phyloP scores from a whole-genome alignment of 2,797 vertebrate species.

The Clarias platycephalus region DNA sequence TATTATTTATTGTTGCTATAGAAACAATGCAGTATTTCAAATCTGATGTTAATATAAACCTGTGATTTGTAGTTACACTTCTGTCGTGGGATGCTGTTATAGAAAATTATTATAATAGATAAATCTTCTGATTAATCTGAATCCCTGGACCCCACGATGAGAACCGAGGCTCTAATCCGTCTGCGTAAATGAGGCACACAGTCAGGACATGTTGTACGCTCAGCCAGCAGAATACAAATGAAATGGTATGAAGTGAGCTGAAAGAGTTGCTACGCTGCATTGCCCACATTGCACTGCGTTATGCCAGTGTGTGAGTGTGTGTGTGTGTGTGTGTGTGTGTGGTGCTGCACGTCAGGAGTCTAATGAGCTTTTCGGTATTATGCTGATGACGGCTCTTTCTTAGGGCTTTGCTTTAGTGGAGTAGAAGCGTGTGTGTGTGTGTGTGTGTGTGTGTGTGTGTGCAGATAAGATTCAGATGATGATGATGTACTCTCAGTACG shows the following conservation, averaged over 20 bases:
- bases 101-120: neutral
- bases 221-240: slow-evolving; percentile 16
- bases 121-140: neutral
- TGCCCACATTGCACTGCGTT: neutral
- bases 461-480: slow-evolving; percentile 38
- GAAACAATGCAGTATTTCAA: neutral
- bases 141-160: neutral
- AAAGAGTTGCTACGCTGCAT: neutral
- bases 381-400: slow-evolving; percentile 35
- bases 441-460: neutral
- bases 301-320: neutral
- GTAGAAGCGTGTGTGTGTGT: neutral
- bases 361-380: slow-evolving; percentile 39
- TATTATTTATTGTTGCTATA: neutral
- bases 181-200: slow-evolving; percentile 4
- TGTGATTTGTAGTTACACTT: neutral
- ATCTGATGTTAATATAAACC: neutral
- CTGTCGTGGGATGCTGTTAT: neutral
- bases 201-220: neutral
- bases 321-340: neutral
- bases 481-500: neutral
- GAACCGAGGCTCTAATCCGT: neutral
- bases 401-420: slow-evolving; percentile 33
- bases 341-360: slow-evolving; percentile 10
- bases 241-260: slow-evolving; percentile 6